Conservation (phyloP, 2,797 vertebrate species). For the Ispidina picta region DNA sequence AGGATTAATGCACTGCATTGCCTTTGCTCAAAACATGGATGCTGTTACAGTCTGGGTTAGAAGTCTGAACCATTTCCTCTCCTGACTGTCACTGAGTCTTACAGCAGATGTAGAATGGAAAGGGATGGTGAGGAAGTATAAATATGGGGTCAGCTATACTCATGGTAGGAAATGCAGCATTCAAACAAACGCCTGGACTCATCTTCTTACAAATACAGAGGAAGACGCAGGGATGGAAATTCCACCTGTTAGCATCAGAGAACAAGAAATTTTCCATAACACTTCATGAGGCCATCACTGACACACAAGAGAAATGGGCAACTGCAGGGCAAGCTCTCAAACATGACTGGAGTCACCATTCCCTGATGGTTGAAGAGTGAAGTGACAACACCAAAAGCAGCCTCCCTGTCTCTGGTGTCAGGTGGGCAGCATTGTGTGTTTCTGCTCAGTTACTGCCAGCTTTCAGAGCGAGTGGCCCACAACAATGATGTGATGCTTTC, state of each 20-base stretch:
- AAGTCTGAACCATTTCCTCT: not conserved
- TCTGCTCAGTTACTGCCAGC: not conserved
- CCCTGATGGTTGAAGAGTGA: not conserved
- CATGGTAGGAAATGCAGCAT: not conserved
- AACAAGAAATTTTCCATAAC: not conserved
- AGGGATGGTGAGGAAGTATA: not conserved
- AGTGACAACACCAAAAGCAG: not conserved
- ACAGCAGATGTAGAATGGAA: not conserved
- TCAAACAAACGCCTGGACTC: not conserved
- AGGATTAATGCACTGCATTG: not conserved
- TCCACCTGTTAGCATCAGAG: not conserved
- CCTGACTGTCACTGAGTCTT: not conserved
- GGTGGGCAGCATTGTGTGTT: not conserved
- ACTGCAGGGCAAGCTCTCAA: not conserved
- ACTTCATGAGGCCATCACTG: not conserved
- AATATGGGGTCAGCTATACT: not conserved
- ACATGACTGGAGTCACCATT: not conserved
- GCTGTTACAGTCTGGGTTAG: not conserved
- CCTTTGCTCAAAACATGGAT: not conserved
- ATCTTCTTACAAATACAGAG: not conserved
- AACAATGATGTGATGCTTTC: conserved; percentile 38
- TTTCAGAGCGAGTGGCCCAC: not conserved
- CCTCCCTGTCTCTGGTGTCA: not conserved
- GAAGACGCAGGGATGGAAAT: not conserved
- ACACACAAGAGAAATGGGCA: not conserved